Conservation (phyloP, 2,797 vertebrate genomes). For the Acrocephalus scirpaceus region DNA sequence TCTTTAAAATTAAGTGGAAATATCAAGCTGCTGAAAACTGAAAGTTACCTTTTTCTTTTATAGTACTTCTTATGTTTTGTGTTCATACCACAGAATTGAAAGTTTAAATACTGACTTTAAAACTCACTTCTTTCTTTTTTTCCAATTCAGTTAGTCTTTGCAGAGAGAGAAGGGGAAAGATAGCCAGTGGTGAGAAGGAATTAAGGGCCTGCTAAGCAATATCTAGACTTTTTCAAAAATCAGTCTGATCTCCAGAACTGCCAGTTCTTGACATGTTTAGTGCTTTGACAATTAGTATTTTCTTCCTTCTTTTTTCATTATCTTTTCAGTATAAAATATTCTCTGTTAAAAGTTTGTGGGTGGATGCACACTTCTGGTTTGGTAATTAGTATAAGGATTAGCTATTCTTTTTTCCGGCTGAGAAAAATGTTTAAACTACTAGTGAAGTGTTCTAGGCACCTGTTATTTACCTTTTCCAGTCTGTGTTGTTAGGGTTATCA, state of each 20-base stretch:
- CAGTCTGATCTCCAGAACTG: background rate
- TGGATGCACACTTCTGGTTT: background rate
- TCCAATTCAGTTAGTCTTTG: background rate
- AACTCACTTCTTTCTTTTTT: background rate
- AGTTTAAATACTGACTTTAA: background rate
- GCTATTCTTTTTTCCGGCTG: background rate
- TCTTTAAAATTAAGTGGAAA: background rate
- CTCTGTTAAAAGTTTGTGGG: background rate
- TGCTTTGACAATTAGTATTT: background rate
- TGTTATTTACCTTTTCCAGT: background rate
- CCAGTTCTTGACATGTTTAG: background rate
- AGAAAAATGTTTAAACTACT: background rate
- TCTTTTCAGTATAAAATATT: background rate
- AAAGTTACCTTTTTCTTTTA: background rate
- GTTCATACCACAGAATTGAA: background rate
- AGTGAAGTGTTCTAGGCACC: background rate
- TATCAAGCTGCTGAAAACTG: background rate
- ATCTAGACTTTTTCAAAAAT: background rate
- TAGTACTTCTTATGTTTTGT: background rate
- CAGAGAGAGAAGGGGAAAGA: background rate
- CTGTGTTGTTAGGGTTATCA: background rate
- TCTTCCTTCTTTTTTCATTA: background rate
- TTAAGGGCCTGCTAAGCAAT: background rate
- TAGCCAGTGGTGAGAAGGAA: background rate
- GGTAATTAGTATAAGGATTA: background rate